These are phyloP conservation scores for Orientallactaga sibirica DNA, from an alignment of 2,797 vertebrate species.

Conservation along the genomic window DNA sequence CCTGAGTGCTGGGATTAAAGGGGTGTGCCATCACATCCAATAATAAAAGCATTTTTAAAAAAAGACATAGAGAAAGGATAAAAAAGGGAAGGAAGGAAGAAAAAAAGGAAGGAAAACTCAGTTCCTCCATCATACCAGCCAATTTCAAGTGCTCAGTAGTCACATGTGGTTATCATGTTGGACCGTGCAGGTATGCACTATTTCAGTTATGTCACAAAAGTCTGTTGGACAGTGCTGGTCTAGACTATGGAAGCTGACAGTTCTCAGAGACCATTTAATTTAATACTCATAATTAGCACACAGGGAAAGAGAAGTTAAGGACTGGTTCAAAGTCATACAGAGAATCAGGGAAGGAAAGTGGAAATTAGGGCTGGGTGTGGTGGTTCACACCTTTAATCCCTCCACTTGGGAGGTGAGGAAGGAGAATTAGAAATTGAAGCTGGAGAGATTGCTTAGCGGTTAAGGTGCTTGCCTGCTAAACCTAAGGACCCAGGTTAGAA, in stretches of 20 bases:
- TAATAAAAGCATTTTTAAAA: too few relatives aligned
- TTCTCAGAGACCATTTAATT: background rate
- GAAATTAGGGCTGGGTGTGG: too few relatives aligned
- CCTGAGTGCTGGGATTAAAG: too few relatives aligned
- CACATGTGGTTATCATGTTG: background rate
- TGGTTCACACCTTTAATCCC: too few relatives aligned
- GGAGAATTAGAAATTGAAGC: too few relatives aligned
- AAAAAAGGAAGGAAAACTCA: background rate
- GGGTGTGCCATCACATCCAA: too few relatives aligned
- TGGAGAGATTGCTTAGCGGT: too few relatives aligned
- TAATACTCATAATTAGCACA: background rate
- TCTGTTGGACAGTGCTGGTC: background rate
- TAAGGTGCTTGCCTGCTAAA: too few relatives aligned
- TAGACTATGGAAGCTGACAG: background rate
- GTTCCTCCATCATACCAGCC: background rate
- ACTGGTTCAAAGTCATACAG: background rate
- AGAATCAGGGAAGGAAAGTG: too few relatives aligned
- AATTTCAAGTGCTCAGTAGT: background rate
- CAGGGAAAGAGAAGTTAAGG: background rate
- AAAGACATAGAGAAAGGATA: background rate
- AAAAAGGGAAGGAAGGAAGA: too few relatives aligned
- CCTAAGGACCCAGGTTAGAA: too few relatives aligned
- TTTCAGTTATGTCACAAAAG: background rate
- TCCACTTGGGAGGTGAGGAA: too few relatives aligned
- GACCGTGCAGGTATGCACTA: background rate